These are phyloP conservation scores for Megaceryle alcyon DNA, from an alignment of 2,797 vertebrate genomes.

Conservation along the genomic window DNA sequence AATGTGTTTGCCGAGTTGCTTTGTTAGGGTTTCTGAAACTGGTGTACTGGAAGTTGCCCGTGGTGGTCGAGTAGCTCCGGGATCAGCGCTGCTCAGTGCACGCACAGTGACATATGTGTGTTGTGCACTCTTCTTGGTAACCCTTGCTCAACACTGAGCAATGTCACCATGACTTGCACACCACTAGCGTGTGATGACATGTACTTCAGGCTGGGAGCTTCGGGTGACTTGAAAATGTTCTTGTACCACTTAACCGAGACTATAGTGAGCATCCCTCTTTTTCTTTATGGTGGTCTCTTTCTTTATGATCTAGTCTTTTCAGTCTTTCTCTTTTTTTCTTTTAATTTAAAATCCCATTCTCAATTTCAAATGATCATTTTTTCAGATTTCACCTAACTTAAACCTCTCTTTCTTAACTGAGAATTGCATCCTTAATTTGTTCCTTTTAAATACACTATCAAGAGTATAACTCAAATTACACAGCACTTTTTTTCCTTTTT, in stretches of 20 bases:
- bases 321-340: background rate
- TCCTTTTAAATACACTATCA: background rate
- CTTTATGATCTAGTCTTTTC: background rate
- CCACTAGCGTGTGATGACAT: rapidly evolving
- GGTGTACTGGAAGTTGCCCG: background rate
- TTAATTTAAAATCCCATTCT: background rate
- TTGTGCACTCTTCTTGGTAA: background rate
- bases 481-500: background rate
- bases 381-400: background rate
- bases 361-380: background rate
- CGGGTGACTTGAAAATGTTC: background rate
- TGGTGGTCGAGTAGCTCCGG: background rate
- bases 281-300: background rate
- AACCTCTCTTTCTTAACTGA: background rate
- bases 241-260: background rate
- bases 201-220: background rate
- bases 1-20: background rate
- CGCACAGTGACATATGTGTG: background rate
- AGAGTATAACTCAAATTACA: background rate
- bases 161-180: rapidly evolving
- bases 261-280: background rate
- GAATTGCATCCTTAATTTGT: background rate
- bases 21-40: background rate
- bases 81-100: rapidly evolving
- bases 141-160: background rate